Percentiles rank a stretch among this genome's conserved stretches.
phyloP scores from a whole-genome alignment of 2,113 vertebrate genomes.

The Bos taurus region ARS-UCD2.0 NC_037332.1:119838001-119838500 shows the following conservation, averaged over 20 bases:
- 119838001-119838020: background rate
- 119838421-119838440: background rate
- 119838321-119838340: background rate
- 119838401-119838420: background rate
- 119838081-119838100: background rate
- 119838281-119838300: background rate
- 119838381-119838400: too few species aligned
- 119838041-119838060: background rate
- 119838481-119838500: background rate
- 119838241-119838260: rapidly evolving
- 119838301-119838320: background rate
- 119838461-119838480: background rate
- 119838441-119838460: background rate
- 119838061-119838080: background rate
- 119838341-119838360: background rate
- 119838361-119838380: background rate
- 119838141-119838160: background rate
- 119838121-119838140: background rate
- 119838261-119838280: background rate
- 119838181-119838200: background rate
- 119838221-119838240: rapidly evolving
- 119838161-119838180: background rate
- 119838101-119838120: background rate
- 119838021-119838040: background rate
- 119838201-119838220: background rate